These are phyloP conservation scores for Petrocephalus sullivani DNA, from an alignment of 2,797 vertebrate species.

Conservation along the genomic window DNA sequence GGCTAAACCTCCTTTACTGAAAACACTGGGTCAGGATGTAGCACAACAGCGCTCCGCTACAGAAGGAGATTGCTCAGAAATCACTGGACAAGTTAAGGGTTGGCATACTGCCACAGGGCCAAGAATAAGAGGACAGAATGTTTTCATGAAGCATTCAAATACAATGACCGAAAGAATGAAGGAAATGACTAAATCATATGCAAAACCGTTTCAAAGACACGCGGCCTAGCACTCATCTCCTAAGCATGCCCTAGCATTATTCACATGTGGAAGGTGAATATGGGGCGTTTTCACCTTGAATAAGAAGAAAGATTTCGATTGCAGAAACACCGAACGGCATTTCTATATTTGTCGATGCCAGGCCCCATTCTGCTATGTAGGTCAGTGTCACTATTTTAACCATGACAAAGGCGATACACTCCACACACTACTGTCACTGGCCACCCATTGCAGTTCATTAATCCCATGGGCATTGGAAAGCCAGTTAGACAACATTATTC, in stretches of 20 bases:
- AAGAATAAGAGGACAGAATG: background rate
- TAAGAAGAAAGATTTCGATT: constrained; percentile 10
- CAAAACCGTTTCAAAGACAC: background rate
- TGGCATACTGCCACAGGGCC: background rate
- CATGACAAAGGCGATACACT: background rate
- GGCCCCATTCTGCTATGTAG: constrained; percentile 6
- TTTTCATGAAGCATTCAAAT: background rate
- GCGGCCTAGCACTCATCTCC: background rate
- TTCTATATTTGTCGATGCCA: constrained; percentile 13
- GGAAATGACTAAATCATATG: constrained; percentile 3
- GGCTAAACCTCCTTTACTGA: background rate
- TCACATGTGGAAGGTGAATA: background rate
- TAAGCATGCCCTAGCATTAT: background rate
- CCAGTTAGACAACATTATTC: background rate
- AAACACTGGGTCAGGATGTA: background rate
- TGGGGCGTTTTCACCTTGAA: background rate
- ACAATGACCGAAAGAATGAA: background rate
- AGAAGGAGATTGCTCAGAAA: background rate
- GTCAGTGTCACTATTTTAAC: constrained; percentile 21
- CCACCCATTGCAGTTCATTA: background rate
- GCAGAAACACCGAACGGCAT: background rate
- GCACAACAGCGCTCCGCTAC: background rate
- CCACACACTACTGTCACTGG: background rate
- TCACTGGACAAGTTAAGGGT: background rate
- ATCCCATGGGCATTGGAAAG: background rate